Evolutionary conservation across 2,888 invertebrate genomes (phyloP), one percentile per base, ranked within the genome.

Genomic region (Shargacucullia verbasci): DNA sequence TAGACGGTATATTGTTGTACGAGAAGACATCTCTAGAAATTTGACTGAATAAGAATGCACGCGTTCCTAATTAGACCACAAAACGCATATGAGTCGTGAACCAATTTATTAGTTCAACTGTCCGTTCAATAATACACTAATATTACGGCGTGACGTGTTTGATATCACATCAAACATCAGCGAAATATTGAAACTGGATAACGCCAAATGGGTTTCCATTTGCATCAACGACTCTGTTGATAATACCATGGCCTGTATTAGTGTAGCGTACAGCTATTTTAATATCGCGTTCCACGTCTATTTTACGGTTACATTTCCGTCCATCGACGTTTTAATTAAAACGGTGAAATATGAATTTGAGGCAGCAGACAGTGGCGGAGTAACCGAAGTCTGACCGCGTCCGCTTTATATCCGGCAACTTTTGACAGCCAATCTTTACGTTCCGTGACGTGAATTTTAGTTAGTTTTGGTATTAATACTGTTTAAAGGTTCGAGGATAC

Each of bases 291-390:
- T 39, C 37, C 37, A 35, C 29, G 29, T 29, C 1, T 39, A 34
- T 59, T 33, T 41, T 13, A 35, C 33, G 47, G 37, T 50, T 43
- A 53, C 40, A 46, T 59, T 49, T 45, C 31, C 55, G 44, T 29
- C 63, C 55, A 61, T 59, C 50, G 48, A 57, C 46, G 34, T 47
- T 72, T 74, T 74, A 70, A 74, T 74, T 74, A 74, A 75, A 67
- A 60, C 57, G 9, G 46, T 48, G 55, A 56, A 64, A 49, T 56
- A 53, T 55, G 59, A 64, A 55, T 55, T 69, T 50, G 9, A 49
- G 29, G 50, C 56, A 34, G 49, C 29, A 29, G 27, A 20, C 20
- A 20, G 20, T 2, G 20, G 20, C 20, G 4, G 20, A 20, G 2
- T 20, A 20, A 2, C 20, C 20, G 20, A 4, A 20, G 20, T 20